Conservation (phyloP, 2,888 invertebrate species). For the Penaeus monodon region DNA sequence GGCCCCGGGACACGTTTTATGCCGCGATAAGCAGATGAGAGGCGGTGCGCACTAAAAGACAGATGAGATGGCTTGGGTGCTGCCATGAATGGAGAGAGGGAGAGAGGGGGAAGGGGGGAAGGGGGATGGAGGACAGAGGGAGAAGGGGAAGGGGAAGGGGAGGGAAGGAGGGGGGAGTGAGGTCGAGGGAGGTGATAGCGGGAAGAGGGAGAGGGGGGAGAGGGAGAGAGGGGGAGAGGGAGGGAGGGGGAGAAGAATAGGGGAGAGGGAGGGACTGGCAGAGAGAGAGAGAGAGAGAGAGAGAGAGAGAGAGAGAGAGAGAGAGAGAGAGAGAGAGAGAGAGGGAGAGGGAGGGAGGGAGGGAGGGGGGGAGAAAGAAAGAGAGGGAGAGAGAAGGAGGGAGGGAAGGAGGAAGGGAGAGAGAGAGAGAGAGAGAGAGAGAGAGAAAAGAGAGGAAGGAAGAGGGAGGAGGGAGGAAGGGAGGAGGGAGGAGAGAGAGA, state of each 20-base stretch:
- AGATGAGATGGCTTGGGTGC: too few species aligned
- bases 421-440: neutral
- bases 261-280: neutral
- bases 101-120: too few species aligned
- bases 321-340: too few species aligned
- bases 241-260: neutral
- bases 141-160: neutral
- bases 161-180: neutral
- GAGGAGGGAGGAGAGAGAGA: neutral
- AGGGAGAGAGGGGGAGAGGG: neutral
- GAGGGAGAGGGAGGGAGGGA: neutral
- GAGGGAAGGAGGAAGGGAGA: neutral
- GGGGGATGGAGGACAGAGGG: neutral
- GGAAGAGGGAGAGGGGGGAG: neutral
- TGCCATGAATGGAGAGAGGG: too few species aligned
- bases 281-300: neutral
- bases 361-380: neutral
- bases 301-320: too few species aligned
- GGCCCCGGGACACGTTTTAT: too few species aligned
- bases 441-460: neutral
- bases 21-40: too few species aligned
- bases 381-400: neutral
- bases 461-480: neutral
- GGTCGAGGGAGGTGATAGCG: neutral
- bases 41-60: too few species aligned